Evolutionary conservation across 1,140 invertebrate genomes (phyloP), one percentile per base, ranked within the genome.

Genomic region (Eumaeus atala): DNA sequence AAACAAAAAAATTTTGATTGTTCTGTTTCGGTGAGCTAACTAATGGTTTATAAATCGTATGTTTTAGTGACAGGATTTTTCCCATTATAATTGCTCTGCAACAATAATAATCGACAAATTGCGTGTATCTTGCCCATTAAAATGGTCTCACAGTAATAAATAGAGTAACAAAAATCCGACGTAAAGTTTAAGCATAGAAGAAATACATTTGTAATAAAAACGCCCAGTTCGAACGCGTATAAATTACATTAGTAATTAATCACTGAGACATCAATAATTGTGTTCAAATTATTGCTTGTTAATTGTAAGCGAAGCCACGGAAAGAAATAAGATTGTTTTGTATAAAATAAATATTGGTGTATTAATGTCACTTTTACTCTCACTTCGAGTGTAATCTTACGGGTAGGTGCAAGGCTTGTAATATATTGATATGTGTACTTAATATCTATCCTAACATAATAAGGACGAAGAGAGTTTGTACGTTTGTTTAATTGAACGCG

Each of bases 101-200:
- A 35, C 33, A 34, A 49, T 33, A 49, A 49, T 49, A 49, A 49
- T 49, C 48, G 28, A 33, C 48, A 49, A 34, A 35, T 49, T 49
- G 48, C 48, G 48, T 49, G 48, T 28, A 28, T 35, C 33, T 34
- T 10, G n/a, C 40, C 14, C 12, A 34, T 49, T 49, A 49, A 49
- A 34, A 34, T 49, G 28, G 14, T 33, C 33, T 49, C n/a, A 49
- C 28, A 49, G 12, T 16, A 42, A 16, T 8, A 17, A 44, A 28
- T 28, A 6, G 21, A 3, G 21, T 28, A 28, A 28, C 21, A 44
- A 44, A 44, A 44, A 44, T 44, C 38, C 38, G 12, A 40, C 40
- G 40, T 44, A 44, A 44, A 44, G 40, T 44, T 17, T 18, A 44
- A 44, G 16, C 40, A 9, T 44, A 44, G 16, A 44, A 44, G 40